Evolutionary conservation across 2,888 invertebrate species (phyloP).

Genomic region (Litoditis marina): DNA sequence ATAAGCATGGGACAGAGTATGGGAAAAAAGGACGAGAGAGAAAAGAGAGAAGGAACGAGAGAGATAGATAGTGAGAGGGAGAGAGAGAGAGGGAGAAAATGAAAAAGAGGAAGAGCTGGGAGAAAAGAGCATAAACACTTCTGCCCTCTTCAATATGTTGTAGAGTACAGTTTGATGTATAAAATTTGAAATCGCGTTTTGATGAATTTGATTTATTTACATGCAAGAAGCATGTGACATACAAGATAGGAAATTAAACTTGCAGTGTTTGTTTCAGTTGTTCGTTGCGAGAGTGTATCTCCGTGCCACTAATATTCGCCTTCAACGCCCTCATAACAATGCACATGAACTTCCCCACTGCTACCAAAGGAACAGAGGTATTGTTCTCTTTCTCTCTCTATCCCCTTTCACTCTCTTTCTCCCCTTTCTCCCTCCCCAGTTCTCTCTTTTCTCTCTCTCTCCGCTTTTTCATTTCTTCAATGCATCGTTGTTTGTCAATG

Average conservation of each 20-base stretch:
- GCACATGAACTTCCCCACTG: slow-evolving; percentile 37
- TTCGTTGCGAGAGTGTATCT: slow-evolving; percentile 19
- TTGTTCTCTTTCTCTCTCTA: neutral
- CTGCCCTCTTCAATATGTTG: too few species aligned
- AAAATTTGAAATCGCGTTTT: too few species aligned
- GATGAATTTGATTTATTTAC: too few species aligned
- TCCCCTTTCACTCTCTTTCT: neutral
- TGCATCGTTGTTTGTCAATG: too few species aligned
- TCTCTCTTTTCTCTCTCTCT: too few species aligned
- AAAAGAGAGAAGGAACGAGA: neutral
- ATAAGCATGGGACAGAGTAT: neutral
- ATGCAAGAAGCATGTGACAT: too few species aligned
- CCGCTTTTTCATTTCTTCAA: too few species aligned
- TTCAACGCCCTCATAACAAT: slow-evolving; percentile 27
- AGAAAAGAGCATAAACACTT: too few species aligned
- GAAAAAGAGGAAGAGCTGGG: too few species aligned
- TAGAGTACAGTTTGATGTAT: too few species aligned
- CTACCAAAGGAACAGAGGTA: slow-evolving; percentile 18
- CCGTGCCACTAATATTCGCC: slow-evolving; percentile 29
- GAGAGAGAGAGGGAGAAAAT: neutral
- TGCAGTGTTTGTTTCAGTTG: slow-evolving; percentile 5
- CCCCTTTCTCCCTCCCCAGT: too few species aligned
- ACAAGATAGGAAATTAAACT: too few species aligned
- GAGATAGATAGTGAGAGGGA: neutral
- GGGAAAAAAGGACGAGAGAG: neutral